Percentiles rank a stretch among this genome's conserved stretches.
Conservation (phyloP, 1,140 invertebrate genomes). For the Drosophila gunungcola region DNA sequence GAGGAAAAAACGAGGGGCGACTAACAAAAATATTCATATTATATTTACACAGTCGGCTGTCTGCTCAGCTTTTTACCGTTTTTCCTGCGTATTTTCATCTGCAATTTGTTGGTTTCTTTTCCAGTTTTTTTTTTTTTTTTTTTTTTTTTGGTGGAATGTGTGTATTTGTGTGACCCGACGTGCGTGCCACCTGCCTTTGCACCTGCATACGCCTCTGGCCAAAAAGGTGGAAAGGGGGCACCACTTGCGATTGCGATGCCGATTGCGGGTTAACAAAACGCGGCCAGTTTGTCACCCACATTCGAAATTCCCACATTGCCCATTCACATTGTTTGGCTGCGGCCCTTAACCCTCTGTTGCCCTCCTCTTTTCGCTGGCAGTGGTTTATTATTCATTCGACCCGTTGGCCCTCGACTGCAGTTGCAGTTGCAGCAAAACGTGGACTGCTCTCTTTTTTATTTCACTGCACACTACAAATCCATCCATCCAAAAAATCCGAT, state of each 20-base stretch:
- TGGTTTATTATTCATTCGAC: constrained; percentile 66
- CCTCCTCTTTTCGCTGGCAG: not conserved
- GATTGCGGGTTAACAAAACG: constrained; percentile 29
- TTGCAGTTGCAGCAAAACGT: constrained; percentile 37
- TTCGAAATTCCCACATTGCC: constrained; percentile 27
- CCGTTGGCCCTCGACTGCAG: constrained; percentile 37
- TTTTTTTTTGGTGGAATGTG: not conserved
- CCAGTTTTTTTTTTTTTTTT: not conserved
- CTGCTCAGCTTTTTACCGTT: constrained; percentile 1
- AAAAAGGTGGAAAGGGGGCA: not conserved
- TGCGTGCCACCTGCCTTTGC: constrained; percentile 30
- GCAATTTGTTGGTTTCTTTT: constrained; percentile 9
- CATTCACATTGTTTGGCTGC: constrained; percentile 51
- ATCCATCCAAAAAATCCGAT: constrained; percentile 8
- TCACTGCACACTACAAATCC: constrained; percentile 9
- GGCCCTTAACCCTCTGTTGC: constrained; percentile 5
- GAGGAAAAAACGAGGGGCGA: constrained; percentile 1
- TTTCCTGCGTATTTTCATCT: constrained; percentile 14
- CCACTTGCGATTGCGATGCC: constrained; percentile 1
- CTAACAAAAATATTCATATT: constrained; percentile 44
- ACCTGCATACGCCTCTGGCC: constrained; percentile 18
- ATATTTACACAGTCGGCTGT: constrained; percentile 25
- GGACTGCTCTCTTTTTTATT: constrained; percentile 28
- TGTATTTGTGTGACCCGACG: constrained; percentile 44
- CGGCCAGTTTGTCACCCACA: constrained; percentile 52